Evolutionary conservation across 2,888 invertebrate genomes (phyloP).

Genomic region (Athrips mouffetella): DNA sequence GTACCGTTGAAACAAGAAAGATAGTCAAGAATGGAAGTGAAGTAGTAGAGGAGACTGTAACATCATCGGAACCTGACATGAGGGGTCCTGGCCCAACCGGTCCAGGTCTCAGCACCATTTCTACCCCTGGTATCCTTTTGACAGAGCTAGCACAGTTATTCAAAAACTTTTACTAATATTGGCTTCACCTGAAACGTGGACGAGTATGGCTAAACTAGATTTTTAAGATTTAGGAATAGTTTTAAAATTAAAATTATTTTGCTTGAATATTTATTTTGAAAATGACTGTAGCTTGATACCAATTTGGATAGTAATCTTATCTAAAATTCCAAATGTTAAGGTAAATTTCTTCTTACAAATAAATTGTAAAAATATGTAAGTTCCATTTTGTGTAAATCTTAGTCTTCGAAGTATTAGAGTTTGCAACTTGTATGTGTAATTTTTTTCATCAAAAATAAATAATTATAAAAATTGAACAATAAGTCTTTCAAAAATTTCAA

Average conservation of each 20-base stretch:
- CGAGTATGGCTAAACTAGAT: neutral
- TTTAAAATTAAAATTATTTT: neutral
- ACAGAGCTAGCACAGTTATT: slow-evolving; percentile 57
- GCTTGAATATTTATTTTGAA: neutral
- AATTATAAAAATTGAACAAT: slow-evolving; percentile 1
- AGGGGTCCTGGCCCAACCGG: slow-evolving; percentile 34
- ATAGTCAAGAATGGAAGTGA: slow-evolving; percentile 66
- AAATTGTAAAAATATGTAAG: neutral
- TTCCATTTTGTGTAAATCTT: neutral
- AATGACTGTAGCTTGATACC: neutral
- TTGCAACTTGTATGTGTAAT: neutral
- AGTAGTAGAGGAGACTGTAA: slow-evolving; percentile 58
- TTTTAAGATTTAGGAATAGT: neutral
- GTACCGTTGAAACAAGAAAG: slow-evolving; percentile 58
- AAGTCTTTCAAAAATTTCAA: neutral
- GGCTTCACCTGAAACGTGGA: slow-evolving; percentile 1
- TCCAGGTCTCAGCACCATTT: slow-evolving; percentile 43
- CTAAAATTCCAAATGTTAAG: neutral
- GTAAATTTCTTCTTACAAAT: neutral
- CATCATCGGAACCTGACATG: slow-evolving; percentile 36
- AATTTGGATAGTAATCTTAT: too few relatives aligned
- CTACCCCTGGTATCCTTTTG: slow-evolving; percentile 43
- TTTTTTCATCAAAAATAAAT: slow-evolving; percentile 4
- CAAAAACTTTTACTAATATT: slow-evolving; percentile 51
- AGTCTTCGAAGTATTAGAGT: neutral